phyloP scores from a whole-genome alignment of 1,140 invertebrate species.

The Bathynomus jamesi region DNA sequence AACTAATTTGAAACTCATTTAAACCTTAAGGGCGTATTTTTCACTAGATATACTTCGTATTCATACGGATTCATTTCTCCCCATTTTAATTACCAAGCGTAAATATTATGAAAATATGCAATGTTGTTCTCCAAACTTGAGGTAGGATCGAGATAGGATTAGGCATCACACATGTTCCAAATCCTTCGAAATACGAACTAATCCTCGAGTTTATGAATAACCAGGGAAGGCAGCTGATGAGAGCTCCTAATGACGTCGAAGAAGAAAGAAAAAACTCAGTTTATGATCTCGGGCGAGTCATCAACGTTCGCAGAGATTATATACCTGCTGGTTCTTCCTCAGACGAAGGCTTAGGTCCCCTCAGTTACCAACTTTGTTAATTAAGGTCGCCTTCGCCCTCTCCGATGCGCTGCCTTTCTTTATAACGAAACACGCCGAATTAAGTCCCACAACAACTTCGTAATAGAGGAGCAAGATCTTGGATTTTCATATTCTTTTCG shows the following conservation, averaged over 20 bases:
- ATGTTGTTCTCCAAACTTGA: not conserved
- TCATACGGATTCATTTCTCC: not conserved
- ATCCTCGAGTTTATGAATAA: not conserved
- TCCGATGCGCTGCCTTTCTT: too few species aligned
- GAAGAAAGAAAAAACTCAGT: not conserved
- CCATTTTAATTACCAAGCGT: not conserved
- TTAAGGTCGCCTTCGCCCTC: too few species aligned
- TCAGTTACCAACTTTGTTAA: not conserved
- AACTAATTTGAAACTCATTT: not conserved
- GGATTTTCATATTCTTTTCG: too few species aligned
- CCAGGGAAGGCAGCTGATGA: not conserved
- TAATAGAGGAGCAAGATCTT: too few species aligned
- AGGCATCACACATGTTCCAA: not conserved
- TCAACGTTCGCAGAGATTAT: not conserved
- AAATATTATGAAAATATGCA: constrained; percentile 1
- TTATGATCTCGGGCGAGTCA: not conserved
- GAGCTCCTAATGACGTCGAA: not conserved
- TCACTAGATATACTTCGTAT: not conserved
- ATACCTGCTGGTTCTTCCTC: not conserved
- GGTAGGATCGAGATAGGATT: not conserved
- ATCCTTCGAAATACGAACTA: not conserved
- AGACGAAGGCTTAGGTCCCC: not conserved
- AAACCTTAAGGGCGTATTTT: not conserved
- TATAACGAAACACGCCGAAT: too few species aligned
- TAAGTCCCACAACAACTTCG: too few species aligned